Conservation (phyloP, 2,888 invertebrate species). For the Eristalinus aeneus region DNA sequence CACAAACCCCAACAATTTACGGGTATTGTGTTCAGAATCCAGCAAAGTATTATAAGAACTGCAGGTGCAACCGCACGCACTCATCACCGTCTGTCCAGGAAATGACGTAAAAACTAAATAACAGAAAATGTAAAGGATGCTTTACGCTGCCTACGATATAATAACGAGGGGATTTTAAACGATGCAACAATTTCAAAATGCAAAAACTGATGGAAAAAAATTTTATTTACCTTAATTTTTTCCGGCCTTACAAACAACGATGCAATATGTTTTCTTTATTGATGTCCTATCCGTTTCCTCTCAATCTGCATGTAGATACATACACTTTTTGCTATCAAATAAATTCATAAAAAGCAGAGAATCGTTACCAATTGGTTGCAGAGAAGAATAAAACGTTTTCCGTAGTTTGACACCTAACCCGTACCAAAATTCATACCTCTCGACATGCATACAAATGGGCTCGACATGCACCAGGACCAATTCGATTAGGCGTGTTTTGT, state of each 20-base stretch:
- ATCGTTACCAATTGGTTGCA: not conserved
- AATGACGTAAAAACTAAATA: too few species aligned
- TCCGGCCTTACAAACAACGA: not conserved
- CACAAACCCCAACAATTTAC: not conserved
- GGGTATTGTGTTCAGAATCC: not conserved
- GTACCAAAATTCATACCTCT: not conserved
- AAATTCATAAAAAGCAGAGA: not conserved
- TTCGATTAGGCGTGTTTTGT: not conserved
- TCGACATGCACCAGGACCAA: not conserved
- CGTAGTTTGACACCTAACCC: not conserved
- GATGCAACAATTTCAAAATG: not conserved
- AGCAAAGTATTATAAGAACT: not conserved
- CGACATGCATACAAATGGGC: not conserved
- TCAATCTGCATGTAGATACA: not conserved
- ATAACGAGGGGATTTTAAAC: constrained; percentile 25
- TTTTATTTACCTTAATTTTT: constrained; percentile 5
- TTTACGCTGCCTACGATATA: not conserved
- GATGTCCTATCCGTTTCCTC: not conserved
- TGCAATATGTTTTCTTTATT: not conserved
- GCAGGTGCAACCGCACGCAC: too few species aligned
- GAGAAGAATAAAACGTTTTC: not conserved
- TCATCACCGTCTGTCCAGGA: too few species aligned
- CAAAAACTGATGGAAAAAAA: constrained; percentile 17
- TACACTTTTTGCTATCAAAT: not conserved
- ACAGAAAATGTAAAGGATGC: not conserved